These are phyloP conservation scores for Drosophila paulistorum DNA, from an alignment of 1,140 invertebrate genomes.

Conservation along the genomic window DNA sequence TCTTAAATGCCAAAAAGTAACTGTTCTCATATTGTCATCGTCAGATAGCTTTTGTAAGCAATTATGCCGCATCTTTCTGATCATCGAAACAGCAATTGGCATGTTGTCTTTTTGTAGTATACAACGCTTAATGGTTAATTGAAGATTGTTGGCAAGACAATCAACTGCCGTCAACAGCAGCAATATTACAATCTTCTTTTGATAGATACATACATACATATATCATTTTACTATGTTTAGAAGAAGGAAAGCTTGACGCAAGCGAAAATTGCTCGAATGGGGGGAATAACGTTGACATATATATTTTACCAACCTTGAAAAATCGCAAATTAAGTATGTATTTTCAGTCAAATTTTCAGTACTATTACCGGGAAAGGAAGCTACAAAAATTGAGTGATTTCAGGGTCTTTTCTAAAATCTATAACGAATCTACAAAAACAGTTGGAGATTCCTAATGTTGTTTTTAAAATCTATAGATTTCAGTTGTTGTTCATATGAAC, in stretches of 20 bases:
- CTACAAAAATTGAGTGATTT: too few relatives aligned
- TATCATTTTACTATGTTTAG: background rate
- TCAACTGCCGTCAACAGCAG: background rate
- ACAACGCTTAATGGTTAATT: conserved; percentile 69
- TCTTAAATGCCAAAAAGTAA: conserved; percentile 32
- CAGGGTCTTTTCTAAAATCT: too few relatives aligned
- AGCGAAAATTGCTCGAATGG: conserved; percentile 5
- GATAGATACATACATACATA: background rate
- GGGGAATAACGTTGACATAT: conserved; percentile 1
- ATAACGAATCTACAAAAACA: too few relatives aligned
- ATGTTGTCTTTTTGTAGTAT: conserved; percentile 17
- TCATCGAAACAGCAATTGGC: conserved; percentile 42
- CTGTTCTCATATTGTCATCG: conserved; percentile 56
- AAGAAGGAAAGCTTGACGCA: conserved; percentile 1
- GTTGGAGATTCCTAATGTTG: too few relatives aligned
- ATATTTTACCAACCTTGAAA: conserved; percentile 21
- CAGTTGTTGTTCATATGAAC: too few relatives aligned
- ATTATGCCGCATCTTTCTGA: conserved; percentile 16
- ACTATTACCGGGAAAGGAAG: too few relatives aligned
- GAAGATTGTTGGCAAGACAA: conserved; percentile 64
- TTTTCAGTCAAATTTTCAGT: background rate
- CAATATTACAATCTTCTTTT: background rate
- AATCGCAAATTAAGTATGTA: background rate
- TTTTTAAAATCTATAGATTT: too few relatives aligned
- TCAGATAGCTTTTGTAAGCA: conserved; percentile 66